phyloP scores from a whole-genome alignment of 2,113 vertebrate genomes.

The Picathartes gymnocephalus region DNA sequence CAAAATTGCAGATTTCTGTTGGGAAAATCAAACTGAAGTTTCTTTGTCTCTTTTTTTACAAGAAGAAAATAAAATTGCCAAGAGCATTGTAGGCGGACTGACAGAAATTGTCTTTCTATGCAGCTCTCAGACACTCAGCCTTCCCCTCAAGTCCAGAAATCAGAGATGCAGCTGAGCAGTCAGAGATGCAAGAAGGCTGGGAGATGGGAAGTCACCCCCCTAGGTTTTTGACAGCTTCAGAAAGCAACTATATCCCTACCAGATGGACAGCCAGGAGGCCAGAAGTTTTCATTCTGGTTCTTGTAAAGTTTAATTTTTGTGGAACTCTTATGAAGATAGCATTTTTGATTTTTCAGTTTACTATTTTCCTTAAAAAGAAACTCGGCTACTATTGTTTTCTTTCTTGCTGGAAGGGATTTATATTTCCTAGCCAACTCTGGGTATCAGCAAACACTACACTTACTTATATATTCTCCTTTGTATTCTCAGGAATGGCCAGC shows the following conservation, averaged over 20 bases:
- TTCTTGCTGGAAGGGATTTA: background rate
- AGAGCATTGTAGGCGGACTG: background rate
- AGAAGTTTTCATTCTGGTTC: background rate
- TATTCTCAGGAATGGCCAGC: conserved; percentile 40
- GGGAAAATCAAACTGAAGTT: conserved; percentile 30
- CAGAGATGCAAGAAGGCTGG: background rate
- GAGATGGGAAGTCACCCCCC: background rate
- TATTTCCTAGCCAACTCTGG: background rate
- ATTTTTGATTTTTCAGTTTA: background rate
- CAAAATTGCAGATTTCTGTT: conserved; percentile 26
- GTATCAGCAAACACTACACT: conserved; percentile 8
- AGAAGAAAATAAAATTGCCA: background rate
- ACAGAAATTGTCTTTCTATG: background rate
- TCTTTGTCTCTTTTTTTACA: background rate
- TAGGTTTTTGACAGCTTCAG: background rate
- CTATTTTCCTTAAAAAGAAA: background rate
- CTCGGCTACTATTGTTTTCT: background rate
- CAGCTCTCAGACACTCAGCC: background rate
- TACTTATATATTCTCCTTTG: conserved; percentile 42
- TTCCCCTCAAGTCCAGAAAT: background rate
- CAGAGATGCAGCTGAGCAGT: background rate
- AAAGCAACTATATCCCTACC: background rate
- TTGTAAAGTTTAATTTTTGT: background rate
- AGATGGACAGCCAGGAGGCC: background rate
- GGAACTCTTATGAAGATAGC: background rate